Base-by-base conservation (phyloP, 2,113 vertebrate species). In the Sardina pilchardus region DNA sequence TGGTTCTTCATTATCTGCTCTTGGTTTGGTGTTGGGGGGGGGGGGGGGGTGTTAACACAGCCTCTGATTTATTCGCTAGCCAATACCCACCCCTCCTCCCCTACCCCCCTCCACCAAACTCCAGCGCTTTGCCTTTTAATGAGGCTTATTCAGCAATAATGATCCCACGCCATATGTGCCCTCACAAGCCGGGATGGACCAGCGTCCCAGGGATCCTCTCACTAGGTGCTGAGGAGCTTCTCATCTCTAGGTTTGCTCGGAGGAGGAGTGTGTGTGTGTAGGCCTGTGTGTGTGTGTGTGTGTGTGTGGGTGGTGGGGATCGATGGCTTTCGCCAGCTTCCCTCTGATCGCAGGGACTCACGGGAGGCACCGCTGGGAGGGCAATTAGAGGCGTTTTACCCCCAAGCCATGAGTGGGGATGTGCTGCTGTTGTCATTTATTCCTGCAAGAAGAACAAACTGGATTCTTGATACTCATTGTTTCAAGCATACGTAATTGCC, bases 101-200 rank as follows among this genome's bases (percentile, higher is more conserved):
- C 21, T 19, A 12, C 19, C 53, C 8, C 45, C 45, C 45, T 7
- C 2, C 45, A 1, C 45, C 45, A 47, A 47, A 17, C 50, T 67
- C n/a, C n/a, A 67, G 7, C 8, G 26, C 63, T 30, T 34, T 30
- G 3, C 8, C 63, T 30, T 71, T 30, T 71, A 71, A 71, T 71
- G 63, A 71, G 63, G n/a, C 63, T 71, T 71, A 71, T 71, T 71
- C 63, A 71, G 63, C 63, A 34, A 12, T 71, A 71, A 71, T 30
- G 26, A 71, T 71, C n/a, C 63, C 2, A 9, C 63, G n/a, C 63
- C 63, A 71, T 71, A 71, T 71, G 63, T 71, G 63, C 63, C 63
- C 63, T 71, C 63, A 71, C 26, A 30, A 14, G 63, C 0, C 59
- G 21, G 24, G 30, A 10, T 30, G 8, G 26, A 26, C 63, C 63